Evolutionary conservation across 2,113 vertebrate genomes (phyloP), one percentile per base, ranked within the genome.

Genomic region (Cyanoderma ruficeps): DNA sequence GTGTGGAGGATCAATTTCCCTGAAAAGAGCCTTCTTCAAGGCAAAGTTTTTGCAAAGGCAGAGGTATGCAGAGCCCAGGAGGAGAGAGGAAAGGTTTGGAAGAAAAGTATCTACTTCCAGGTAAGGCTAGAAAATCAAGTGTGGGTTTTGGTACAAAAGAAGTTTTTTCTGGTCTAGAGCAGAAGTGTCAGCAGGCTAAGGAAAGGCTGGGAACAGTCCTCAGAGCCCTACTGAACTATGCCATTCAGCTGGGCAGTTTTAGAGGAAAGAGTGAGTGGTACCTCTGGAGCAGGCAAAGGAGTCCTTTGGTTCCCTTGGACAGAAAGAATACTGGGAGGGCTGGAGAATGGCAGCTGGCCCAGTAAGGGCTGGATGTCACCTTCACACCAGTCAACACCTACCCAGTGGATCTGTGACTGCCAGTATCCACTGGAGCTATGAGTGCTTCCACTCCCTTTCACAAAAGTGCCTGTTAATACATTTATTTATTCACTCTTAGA

Each of bases 181-280:
- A 75, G 35, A 90, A 65, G 21, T 22, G 28, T 46, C 64, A 81
- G 55, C 20, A 59, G 83, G 61, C 6, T 46, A 24, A 53, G 14
- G n/a, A 71, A 63, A 76, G 17, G 2, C 65, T 90, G 31, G 46
- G 19, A 78, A 30, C 20, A 44, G 10, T 19, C 6, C 37, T 74
- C 10, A 25, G 25, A 56, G 44, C 23, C 27, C 4, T 10, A 21
- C 37, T 72, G 70, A 39, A 7, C 24, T 46, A 13, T 0, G 0
- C 30, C 47, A 18, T 18, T 23, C n/a, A 57, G 1, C 7, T n/a
- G 24, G 55, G 69, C 19, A 56, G 1, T 44, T 78, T 53, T 28
- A 68, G 49, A 57, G 52, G 46, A 59, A 33, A 75, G 33, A 53
- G 41, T 39, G 55, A 24, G 16, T 47, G 27, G 23, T 74, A 39